Conservation (phyloP, 1,140 invertebrate species). For the Macrosteles quadrilineatus region DNA sequence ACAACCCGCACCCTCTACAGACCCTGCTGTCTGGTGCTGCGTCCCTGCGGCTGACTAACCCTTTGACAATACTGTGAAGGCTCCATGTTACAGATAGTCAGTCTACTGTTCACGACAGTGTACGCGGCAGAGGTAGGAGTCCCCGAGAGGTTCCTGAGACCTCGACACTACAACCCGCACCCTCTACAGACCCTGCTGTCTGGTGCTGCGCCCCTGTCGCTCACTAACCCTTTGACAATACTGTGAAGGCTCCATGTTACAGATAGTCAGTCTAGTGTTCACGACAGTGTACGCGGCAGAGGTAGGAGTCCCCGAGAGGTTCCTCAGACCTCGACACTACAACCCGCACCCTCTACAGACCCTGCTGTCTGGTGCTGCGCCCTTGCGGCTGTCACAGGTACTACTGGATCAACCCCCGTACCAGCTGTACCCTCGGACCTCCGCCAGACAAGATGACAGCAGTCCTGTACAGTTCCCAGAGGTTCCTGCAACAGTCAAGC, state of each 20-base stretch:
- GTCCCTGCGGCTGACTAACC: too few relatives aligned
- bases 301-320: slow-evolving; percentile 40
- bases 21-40: too few relatives aligned
- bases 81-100: slow-evolving; percentile 1
- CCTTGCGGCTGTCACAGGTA: slow-evolving; percentile 1
- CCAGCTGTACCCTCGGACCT: slow-evolving; percentile 12
- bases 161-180: slow-evolving; percentile 42
- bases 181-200: slow-evolving; percentile 30
- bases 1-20: too few relatives aligned
- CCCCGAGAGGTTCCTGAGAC: slow-evolving; percentile 40
- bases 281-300: slow-evolving; percentile 17
- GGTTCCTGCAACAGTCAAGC: slow-evolving; percentile 35
- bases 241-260: background rate
- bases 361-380: slow-evolving; percentile 7
- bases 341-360: slow-evolving; percentile 40
- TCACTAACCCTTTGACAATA: too few relatives aligned
- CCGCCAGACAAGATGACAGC: slow-evolving; percentile 12
- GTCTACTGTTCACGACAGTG: background rate
- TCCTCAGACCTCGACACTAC: slow-evolving; percentile 38
- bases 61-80: too few relatives aligned
- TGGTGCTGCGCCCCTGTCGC: slow-evolving; percentile 13
- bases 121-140: slow-evolving; percentile 34
- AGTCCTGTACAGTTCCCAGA: slow-evolving; percentile 38
- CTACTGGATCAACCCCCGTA: slow-evolving; percentile 25
- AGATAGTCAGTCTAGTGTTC: slow-evolving; percentile 8